Conservation (phyloP, 2,113 vertebrate genomes). For the Mungos mungo region DNA sequence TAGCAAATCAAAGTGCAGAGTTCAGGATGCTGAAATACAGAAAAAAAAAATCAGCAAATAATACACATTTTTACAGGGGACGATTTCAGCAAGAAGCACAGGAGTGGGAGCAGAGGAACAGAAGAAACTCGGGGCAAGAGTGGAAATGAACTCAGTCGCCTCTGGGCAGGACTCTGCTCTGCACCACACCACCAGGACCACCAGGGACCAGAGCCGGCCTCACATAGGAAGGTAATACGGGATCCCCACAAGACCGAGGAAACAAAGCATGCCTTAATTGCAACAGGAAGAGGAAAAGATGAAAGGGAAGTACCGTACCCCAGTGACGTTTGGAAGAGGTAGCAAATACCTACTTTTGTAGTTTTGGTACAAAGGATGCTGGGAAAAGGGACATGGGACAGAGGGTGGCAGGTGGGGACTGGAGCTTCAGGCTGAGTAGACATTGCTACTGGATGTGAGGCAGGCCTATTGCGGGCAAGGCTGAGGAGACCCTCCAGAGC, state of each 20-base stretch:
- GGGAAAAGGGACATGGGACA: not conserved
- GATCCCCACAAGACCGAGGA: accelerated
- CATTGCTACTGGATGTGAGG: accelerated
- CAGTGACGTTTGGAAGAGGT: not conserved
- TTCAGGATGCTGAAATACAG: not conserved
- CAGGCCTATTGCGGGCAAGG: not conserved
- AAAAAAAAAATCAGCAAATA: not conserved
- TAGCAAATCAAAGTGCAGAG: not conserved
- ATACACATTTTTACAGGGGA: not conserved
- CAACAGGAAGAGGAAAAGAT: accelerated
- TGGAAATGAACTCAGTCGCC: too few relatives aligned
- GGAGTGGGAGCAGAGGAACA: too few relatives aligned
- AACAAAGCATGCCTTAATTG: not conserved
- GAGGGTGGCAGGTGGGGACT: not conserved
- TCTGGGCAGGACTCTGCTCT: too few relatives aligned
- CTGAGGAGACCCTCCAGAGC: not conserved
- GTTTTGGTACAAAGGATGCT: too few relatives aligned
- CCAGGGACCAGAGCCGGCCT: not conserved
- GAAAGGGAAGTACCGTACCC: not conserved
- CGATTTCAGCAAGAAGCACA: not conserved
- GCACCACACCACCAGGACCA: not conserved
- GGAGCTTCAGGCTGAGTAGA: not conserved
- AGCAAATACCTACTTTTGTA: not conserved
- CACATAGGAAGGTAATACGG: not conserved
- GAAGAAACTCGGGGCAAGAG: too few relatives aligned